Conservation (phyloP, 2,113 vertebrate genomes). For the Acrocephalus arundinaceus region DNA sequence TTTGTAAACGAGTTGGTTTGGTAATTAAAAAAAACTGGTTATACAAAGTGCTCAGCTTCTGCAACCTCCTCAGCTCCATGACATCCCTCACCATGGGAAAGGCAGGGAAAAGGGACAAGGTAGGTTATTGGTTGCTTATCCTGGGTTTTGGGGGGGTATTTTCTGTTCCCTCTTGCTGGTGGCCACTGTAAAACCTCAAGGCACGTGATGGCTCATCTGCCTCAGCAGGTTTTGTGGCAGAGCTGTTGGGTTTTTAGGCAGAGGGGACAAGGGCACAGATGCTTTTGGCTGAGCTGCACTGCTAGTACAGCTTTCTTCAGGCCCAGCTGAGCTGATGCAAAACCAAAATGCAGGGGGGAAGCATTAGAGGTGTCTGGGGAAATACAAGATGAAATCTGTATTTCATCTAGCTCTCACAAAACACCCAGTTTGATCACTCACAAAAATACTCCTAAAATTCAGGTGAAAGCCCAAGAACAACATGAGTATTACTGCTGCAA, state of each 20-base stretch:
- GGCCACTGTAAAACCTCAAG: neutral
- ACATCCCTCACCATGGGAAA: neutral
- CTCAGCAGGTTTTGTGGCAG: neutral
- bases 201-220: neutral
- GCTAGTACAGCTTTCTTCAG: neutral
- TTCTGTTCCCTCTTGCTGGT: neutral
- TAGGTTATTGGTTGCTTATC: neutral
- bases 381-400: neutral
- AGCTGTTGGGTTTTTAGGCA: neutral
- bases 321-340: neutral
- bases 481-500: neutral
- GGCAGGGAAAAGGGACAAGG: neutral
- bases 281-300: neutral
- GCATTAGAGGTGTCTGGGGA: neutral
- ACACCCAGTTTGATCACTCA: neutral
- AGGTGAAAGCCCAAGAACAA: neutral
- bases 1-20: slow-evolving; percentile 57
- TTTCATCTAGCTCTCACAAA: neutral
- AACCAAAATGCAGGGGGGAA: neutral
- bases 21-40: slow-evolving; percentile 63
- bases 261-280: neutral
- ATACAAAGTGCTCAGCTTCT: slow-evolving; percentile 8
- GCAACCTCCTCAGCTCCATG: neutral
- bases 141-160: neutral
- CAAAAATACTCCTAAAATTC: neutral